A percentile compares a stretch with the other conserved stretches of the same genome.
These are phyloP conservation scores for Halcyon chelicuti DNA, from an alignment of 2,797 vertebrate species.

Conservation along the genomic window DNA sequence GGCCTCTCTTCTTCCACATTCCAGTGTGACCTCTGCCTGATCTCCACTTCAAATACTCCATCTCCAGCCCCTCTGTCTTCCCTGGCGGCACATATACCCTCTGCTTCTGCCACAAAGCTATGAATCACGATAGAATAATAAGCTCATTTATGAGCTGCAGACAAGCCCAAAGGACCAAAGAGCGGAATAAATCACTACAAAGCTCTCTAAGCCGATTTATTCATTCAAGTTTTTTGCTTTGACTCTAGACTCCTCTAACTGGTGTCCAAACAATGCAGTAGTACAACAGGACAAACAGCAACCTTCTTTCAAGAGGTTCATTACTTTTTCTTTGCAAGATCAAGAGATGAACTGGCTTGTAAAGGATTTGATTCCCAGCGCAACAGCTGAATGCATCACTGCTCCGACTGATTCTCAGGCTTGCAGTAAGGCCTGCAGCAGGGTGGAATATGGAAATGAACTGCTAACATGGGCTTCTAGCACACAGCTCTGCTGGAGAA, in stretches of 20 bases:
- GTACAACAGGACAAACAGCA: constrained; percentile 14
- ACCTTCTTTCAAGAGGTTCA: constrained; percentile 4
- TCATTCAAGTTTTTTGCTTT: constrained; percentile 43
- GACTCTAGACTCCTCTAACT: constrained; percentile 1
- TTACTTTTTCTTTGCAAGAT: constrained; percentile 29
- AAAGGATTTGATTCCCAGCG: background rate
- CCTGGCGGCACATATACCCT: constrained; percentile 28
- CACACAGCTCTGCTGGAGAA: background rate
- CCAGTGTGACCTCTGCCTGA: constrained; percentile 45
- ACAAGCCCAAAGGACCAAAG: constrained; percentile 57
- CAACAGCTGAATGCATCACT: background rate
- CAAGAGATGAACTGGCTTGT: background rate
- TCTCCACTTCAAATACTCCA: constrained; percentile 32
- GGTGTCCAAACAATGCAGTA: constrained; percentile 1
- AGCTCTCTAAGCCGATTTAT: constrained; percentile 67
- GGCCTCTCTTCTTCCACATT: background rate
- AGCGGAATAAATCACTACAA: constrained; percentile 59
- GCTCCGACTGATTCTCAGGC: background rate
- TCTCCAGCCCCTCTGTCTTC: constrained; percentile 12
- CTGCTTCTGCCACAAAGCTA: constrained; percentile 26
- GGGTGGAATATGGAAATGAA: background rate
- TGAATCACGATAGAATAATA: constrained; percentile 69
- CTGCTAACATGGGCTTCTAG: background rate
- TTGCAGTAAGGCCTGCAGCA: background rate
- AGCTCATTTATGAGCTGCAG: constrained; percentile 58